Base-by-base conservation (phyloP, 2,113 vertebrate species). In the Apeltes quadracus region DNA sequence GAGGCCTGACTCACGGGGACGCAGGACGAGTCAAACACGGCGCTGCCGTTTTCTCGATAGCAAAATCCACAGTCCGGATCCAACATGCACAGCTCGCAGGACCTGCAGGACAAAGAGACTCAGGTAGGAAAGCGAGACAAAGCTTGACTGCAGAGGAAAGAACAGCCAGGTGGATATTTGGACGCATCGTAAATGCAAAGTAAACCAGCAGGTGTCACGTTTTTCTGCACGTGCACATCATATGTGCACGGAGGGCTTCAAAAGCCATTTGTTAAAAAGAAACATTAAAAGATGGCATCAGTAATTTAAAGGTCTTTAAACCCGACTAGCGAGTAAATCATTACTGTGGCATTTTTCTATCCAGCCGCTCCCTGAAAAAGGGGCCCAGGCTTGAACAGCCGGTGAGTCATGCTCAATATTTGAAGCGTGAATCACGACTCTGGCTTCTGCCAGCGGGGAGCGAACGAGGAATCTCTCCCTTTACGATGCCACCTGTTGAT, bases 41-140 rank as follows among this genome's bases (percentile, higher is more conserved):
- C 57, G 16, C 95, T 94, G 61, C 84, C 87, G 72, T 98, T 98
- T 70, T 96, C 89, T 76, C 84, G 93, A 79, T 96, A 99, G 91
- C 98, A 99, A 85, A 98, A 97, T 18, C 98, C 98, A 78, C 98
- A 99, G 73, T 75, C 79, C 20, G 97, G 95, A 89, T 99, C 94
- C 91, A 98, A 79, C 96, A 98, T 99, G 84, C 98, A 99, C 29
- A 83, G 78, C 20, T 97, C 94, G 84, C 98, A 99, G 84, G 92
- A 95, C 78, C 98, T 99, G 73, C 2, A 57, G 76, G 43, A 27
- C n/a, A n/a, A n/a, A n/a, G n/a, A n/a, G n/a, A n/a, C n/a, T n/a
- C n/a, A n/a, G n/a, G n/a, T n/a, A n/a, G n/a, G n/a, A n/a, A n/a
- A n/a, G n/a, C n/a, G n/a, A n/a, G n/a, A n/a, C n/a, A n/a, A 32